Evolutionary conservation across 2,888 invertebrate genomes (phyloP).

Genomic region (Emmelina monodactyla): DNA sequence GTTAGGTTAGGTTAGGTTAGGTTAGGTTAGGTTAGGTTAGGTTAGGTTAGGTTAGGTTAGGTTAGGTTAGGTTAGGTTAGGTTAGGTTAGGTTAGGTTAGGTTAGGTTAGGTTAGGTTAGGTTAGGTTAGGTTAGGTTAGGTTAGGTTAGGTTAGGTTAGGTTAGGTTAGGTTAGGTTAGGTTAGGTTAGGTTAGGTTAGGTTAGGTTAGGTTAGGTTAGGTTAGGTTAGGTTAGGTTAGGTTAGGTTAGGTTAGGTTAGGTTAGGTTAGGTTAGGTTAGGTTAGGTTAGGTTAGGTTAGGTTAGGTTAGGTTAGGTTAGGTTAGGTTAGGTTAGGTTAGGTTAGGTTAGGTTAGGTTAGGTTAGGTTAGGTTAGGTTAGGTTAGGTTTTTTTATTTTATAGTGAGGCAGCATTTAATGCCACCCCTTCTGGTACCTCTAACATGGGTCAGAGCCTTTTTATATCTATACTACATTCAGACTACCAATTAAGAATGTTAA

Average conservation of each 20-base stretch:
- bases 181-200: slow-evolving; percentile 7
- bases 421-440: background rate
- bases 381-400: background rate
- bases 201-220: slow-evolving; percentile 9
- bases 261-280: slow-evolving; percentile 13
- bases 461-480: no score
- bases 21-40: slow-evolving; percentile 4
- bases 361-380: slow-evolving; percentile 11
- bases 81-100: slow-evolving; percentile 15
- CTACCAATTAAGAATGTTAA: no score
- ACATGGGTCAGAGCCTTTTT: no score
- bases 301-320: slow-evolving; percentile 11
- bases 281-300: slow-evolving; percentile 10
- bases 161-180: slow-evolving; percentile 8
- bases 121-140: slow-evolving; percentile 14
- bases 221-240: slow-evolving; percentile 10
- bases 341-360: slow-evolving; percentile 13
- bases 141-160: slow-evolving; percentile 12
- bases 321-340: slow-evolving; percentile 11
- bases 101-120: slow-evolving; percentile 15
- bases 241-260: slow-evolving; percentile 13
- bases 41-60: slow-evolving; percentile 14
- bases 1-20: slow-evolving; percentile 10
- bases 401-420: background rate
- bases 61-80: slow-evolving; percentile 15